Evolutionary conservation across 1,140 invertebrate species (phyloP), one percentile per base, ranked within the genome.

Genomic region (Neodiprion virginianus): DNA sequence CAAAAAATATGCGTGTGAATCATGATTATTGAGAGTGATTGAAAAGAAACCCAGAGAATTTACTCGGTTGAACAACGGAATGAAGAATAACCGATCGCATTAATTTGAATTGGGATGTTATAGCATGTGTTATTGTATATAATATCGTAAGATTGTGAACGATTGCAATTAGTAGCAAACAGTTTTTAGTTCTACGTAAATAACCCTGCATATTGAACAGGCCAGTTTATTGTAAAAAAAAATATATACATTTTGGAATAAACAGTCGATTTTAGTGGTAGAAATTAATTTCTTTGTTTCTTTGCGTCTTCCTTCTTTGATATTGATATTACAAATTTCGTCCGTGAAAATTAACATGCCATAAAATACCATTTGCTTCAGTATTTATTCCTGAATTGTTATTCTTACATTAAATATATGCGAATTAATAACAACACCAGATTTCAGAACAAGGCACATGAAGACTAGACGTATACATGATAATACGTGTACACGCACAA

Each of bases 321-420:
- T 5, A 40, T 40, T 40, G 28, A 40, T 40, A 40, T 40, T 3
- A 40, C 71, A 81, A 76, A 76, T 73, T 69, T 68, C 50, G 72
- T 50, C 21, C 48, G 65, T 14, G 23, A 48, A 75, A 77, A 40
- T 40, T 79, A 77, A 78, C 78, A 79, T 79, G 78, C 78, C 79
- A 77, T 78, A 76, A 75, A 78, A 77, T 71, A 69, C 9, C 71
- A 14, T 21, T 65, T 21, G 61, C 12, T 14, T 65, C 7, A 65
- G 48, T 66, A 21, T 12, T 66, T 28, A 10, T 17, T 48, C 17
- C 50, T n/a, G 65, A 12, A 71, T 49, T 70, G n/a, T 70, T 70
- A 70, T 70, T 70, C 9, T 53, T 70, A 70, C 69, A 70, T 10
- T 71, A 71, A 48, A 40, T 72, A 40, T 40, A 40, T 0, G 28